Base-by-base conservation (phyloP, 64 coral and sea anemone species). In the Actinia tenebrosa region DNA sequence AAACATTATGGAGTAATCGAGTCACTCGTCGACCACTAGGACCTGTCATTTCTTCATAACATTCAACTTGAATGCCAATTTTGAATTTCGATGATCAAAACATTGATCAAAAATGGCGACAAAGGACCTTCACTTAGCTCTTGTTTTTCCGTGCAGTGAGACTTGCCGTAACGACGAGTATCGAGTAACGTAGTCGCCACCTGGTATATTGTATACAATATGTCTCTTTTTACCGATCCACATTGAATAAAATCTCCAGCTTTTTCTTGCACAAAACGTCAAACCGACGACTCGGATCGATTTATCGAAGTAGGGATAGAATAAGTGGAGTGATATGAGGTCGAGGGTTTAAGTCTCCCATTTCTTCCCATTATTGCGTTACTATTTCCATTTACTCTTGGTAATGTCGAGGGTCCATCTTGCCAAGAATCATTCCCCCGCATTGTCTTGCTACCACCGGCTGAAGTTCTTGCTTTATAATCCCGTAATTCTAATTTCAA, bases 401-500 rank as follows among this genome's bases (percentile, higher is more conserved):
- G 79, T 19, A 81, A 81, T 5, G 79, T 81, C 44, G 79, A 81
- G 8, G 79, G 79, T 75, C 79, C 79, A 1, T 81, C 79, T 17
- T 50, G 79, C 44, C 44, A 81, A 81, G 79, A 81, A 81, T 47
- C 19, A 45, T 53, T 20, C 6, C 46, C 50, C 44, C 5, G 5
- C 11, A 20, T 81, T 81, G 25, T 81, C 46, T 9, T 16, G 5
- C 14, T 5, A 52, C 79, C 50, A 75, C 37, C 71, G n/a, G 53
- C 42, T 2, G 69, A 25, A 61, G 61, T 86, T 80, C 68, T 78
- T 16, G 89, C 84, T 80, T 91, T 91, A 60, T 86, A 86, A 50
- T 86, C 89, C 5, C 89, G 53, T 47, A 91, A 56, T 59, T 91
- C 89, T 8, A 75, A 59, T 79, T 66, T 91, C 20, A 91, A 44